Base-by-base conservation (phyloP, 2,888 invertebrate species). In the Fragum sueziense region DNA sequence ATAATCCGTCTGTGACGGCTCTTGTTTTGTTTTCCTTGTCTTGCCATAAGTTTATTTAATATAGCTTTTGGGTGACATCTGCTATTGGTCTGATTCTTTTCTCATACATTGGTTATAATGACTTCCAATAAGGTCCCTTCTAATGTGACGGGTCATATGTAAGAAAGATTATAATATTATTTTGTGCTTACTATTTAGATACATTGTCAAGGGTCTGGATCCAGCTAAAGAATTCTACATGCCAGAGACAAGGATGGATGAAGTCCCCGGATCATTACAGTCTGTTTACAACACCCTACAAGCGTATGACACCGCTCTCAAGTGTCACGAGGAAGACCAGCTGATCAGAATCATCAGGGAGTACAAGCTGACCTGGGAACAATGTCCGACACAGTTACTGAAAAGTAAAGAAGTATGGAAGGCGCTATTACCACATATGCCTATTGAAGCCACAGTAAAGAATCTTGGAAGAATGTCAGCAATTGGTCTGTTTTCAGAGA, bases 361-460 rank as follows among this genome's bases (percentile, higher is more conserved):
- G 65, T 92, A 95, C 83, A 93, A 94, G 68, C 95, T 96, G 65
- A 95, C 94, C 6, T 93, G 96, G 59, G 95, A 95, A 86, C 96
- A 96, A 90, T 94, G 96, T 33, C 96, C 96, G 75, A 95, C 95
- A 9, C 94, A 94, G 88, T 93, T 96, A 80, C 93, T 96, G 65
- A 96, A 95, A 85, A 94, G 95, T 62, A 94, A 94, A 90, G 94
- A 95, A 89, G 96, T 96, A 92, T 92, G 94, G 89, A 87, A 94
- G 3, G 88, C 90, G 2, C 88, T 93, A 27, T 88, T 93, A 29
- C 84, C 89, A 57, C 79, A 90, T 29, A 93, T 93, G 93, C 92
- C 93, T 0, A 90, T 93, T 86, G 93, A 92, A n/a, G 93, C 93
- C 0, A 84, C 93, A 87, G 88, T 93, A 11, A 85, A 93, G 20